These are phyloP conservation scores for Pycnomerus fuliginosus DNA, from an alignment of 2,888 invertebrate species.

Conservation along the genomic window DNA sequence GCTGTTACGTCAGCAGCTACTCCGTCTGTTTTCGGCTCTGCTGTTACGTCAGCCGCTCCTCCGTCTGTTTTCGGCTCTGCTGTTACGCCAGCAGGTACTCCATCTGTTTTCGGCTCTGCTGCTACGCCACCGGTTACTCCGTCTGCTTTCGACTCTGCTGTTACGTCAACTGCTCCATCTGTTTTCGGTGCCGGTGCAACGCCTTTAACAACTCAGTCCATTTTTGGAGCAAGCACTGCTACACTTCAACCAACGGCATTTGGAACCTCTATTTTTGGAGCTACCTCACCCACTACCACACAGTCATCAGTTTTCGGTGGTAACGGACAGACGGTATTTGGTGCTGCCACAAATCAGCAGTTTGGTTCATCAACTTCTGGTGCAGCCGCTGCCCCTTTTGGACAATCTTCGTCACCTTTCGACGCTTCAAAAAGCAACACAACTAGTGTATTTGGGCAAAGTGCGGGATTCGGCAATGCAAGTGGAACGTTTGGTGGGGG, in stretches of 20 bases:
- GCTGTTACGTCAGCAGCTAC: too few species aligned
- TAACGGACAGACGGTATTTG: not conserved
- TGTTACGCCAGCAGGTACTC: conserved; percentile 18
- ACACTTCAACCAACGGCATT: conserved; percentile 19
- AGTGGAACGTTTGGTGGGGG: conserved; percentile 6
- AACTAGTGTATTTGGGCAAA: too few species aligned
- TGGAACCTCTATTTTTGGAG: conserved; percentile 31
- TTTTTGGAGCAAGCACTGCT: conserved; percentile 33
- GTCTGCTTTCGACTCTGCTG: too few species aligned
- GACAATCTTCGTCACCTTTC: too few species aligned
- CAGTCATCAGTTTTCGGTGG: conserved; percentile 5
- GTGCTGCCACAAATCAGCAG: conserved; percentile 37
- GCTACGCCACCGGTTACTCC: conserved; percentile 16
- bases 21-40: too few species aligned
- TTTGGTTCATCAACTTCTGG: conserved; percentile 47
- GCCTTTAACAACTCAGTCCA: conserved; percentile 25
- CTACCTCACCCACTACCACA: conserved; percentile 18
- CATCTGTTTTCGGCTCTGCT: conserved; percentile 26
- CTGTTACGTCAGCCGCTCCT: too few species aligned
- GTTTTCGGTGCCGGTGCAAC: conserved; percentile 22
- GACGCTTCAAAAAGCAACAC: too few species aligned
- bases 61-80: too few species aligned
- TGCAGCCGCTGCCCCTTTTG: not conserved
- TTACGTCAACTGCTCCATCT: conserved; percentile 39
- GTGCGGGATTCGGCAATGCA: too few species aligned